Evolutionary conservation across 2,113 vertebrate genomes (phyloP), one percentile per base, ranked within the genome.

Genomic region (Tringa solitaria): DNA sequence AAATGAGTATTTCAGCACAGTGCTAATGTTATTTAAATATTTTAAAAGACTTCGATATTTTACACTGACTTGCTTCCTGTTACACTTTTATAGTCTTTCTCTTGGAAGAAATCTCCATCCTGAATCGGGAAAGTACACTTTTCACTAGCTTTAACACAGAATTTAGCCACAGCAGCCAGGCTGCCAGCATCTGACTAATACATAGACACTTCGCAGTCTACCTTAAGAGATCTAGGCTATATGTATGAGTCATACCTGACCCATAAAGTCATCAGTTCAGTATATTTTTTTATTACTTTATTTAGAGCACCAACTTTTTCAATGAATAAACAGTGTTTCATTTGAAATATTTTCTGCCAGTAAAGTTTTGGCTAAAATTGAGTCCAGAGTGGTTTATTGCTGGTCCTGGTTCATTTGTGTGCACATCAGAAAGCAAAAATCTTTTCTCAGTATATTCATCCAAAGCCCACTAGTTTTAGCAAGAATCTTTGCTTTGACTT

Each of bases 1-100:
- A 97, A 97, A 96, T 94, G 88, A 97, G 87, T 96, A 97, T 95
- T 97, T 94, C 87, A 97, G 94, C 65, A 56, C 81, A 96, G 68
- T 93, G 88, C 22, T 95, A 95, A 94, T 87, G 86, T 90, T 95
- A 91, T 94, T 97, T 93, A 97, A 96, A 91, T 97, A 93, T 97
- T 97, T 95, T 93, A 54, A 86, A 96, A 96, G 64, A 76, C 51
- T 92, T 89, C 12, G 0, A 46, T 91, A 94, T 93, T 96, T 94
- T 89, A 90, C 87, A 89, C 59, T 85, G 72, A 77, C 41, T 96
- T 92, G 72, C 32, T 96, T 97, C 87, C 81, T 97, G 60, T 91
- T 95, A 79, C 74, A 80, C n/a, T 84, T 67, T 92, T 91, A 76
- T 56, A 77, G 30, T 73, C 90, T 88, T 95, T 87, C 69, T 84